A percentile compares a stretch with the other conserved stretches of the same genome.
Evolutionary conservation across 2,113 vertebrate genomes (phyloP).

Genomic region (Crocuta crocuta): DNA sequence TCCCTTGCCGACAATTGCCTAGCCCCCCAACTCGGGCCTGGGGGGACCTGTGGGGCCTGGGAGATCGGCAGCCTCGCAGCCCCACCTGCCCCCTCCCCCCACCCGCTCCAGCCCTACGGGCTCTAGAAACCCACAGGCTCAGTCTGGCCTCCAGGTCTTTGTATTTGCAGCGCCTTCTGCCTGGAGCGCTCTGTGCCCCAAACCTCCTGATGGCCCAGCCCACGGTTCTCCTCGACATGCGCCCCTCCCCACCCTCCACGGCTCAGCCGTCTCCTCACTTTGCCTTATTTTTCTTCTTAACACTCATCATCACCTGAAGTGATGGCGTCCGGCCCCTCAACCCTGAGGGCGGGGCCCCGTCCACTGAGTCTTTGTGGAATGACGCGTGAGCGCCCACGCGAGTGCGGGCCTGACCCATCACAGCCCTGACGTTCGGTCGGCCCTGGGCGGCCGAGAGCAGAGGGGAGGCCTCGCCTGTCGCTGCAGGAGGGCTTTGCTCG

Average conservation of each 20-base stretch:
- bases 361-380: neutral
- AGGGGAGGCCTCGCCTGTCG: neutral
- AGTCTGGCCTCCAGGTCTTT: neutral
- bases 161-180: too few relatives aligned
- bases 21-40: neutral
- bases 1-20: neutral
- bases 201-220: neutral
- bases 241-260: neutral
- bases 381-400: rapidly evolving
- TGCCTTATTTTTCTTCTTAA: neutral
- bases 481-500: neutral
- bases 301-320: neutral
- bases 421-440: neutral
- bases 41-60: too few relatives aligned
- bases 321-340: neutral
- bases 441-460: neutral
- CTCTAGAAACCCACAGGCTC: neutral
- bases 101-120: too few relatives aligned
- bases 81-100: neutral
- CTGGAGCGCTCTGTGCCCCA: neutral
- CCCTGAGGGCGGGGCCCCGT: neutral
- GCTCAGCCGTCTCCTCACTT: neutral
- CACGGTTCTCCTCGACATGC: neutral
- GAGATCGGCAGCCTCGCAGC: too few relatives aligned
- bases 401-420: neutral